These are phyloP conservation scores for Cabera pusaria DNA, from an alignment of 2,888 invertebrate species.

Conservation along the genomic window DNA sequence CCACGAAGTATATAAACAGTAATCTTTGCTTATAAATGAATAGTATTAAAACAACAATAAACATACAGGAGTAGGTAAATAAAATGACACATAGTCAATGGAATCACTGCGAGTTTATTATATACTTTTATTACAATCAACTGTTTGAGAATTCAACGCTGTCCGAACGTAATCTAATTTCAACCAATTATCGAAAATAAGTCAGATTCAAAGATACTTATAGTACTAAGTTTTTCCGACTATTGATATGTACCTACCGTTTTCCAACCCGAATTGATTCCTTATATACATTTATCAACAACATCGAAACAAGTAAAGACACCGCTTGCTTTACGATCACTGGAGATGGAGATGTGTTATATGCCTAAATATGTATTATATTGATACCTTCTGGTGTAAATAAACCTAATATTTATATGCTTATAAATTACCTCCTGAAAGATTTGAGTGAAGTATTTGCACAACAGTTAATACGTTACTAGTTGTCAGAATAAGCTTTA, in stretches of 20 bases:
- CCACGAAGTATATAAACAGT: too few species aligned
- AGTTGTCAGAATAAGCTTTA: too few species aligned
- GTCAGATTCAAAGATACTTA: constrained; percentile 81
- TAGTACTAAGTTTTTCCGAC: constrained; percentile 74
- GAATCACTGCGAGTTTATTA: constrained; percentile 84
- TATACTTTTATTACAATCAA: constrained; percentile 80
- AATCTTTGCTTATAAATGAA: too few species aligned
- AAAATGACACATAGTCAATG: constrained; percentile 68
- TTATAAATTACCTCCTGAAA: too few species aligned
- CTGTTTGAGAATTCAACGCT: constrained; percentile 68
- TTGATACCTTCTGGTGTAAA: too few species aligned
- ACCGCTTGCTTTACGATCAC: constrained; percentile 45
- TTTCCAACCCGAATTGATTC: constrained; percentile 70
- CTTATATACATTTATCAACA: constrained; percentile 79
- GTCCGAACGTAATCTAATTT: constrained; percentile 60
- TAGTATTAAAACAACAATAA: too few species aligned
- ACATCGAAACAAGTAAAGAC: constrained; percentile 81
- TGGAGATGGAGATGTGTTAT: too few species aligned
- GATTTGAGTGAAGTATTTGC: too few species aligned
- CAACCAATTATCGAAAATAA: constrained; percentile 42
- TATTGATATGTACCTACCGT: constrained; percentile 72
- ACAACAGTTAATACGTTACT: too few species aligned
- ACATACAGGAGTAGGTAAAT: too few species aligned
- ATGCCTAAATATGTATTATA: too few species aligned
- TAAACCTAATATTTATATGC: too few species aligned